Evolutionary conservation across 2,113 vertebrate species (phyloP), one percentile per base, ranked within the genome.

Genomic region (Ranitomeya imitator): DNA sequence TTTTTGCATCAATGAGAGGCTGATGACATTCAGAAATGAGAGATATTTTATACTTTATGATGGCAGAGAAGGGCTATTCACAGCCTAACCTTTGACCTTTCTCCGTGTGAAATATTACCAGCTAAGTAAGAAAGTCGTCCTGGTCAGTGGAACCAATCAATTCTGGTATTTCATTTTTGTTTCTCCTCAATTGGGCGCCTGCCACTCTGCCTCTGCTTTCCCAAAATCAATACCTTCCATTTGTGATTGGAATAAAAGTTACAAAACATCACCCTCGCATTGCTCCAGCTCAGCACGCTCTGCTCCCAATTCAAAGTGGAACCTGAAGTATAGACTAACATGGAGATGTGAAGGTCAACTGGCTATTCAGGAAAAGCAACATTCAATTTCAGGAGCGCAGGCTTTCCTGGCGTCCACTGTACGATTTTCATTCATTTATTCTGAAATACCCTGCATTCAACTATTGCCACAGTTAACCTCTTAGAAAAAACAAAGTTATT

Each of bases 161-260:
- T 96, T 94, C 94, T 93, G 93, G 92, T 94, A 95, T 97, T 97
- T 97, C 96, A 97, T 97, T 96, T 93, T 92, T 95, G 94, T 95
- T 95, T 95, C 93, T 94, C 92, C 95, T 94, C 94, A 92, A 95
- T 95, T 95, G 93, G 93, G 93, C 94, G 94, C 92, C 94, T 89
- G 91, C 90, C 93, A 93, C 95, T 94, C 93, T 94, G 92, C 93
- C 93, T 94, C 91, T 93, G 91, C 91, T 92, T 91, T 94, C 93
- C 93, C 92, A 93, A 93, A 95, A 96, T 96, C 95, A 94, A 96
- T 96, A 95, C 90, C 93, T 93, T 93, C 93, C 94, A 94, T 95
- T 94, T 96, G 95, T 94, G 93, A 93, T 94, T 91, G 93, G 91
- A 92, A 92, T 93, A 90, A 90, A 92, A 83, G 61, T 95, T 94